phyloP scores from a whole-genome alignment of 2,113 vertebrate genomes.

The Catagonus wagneri region DNA sequence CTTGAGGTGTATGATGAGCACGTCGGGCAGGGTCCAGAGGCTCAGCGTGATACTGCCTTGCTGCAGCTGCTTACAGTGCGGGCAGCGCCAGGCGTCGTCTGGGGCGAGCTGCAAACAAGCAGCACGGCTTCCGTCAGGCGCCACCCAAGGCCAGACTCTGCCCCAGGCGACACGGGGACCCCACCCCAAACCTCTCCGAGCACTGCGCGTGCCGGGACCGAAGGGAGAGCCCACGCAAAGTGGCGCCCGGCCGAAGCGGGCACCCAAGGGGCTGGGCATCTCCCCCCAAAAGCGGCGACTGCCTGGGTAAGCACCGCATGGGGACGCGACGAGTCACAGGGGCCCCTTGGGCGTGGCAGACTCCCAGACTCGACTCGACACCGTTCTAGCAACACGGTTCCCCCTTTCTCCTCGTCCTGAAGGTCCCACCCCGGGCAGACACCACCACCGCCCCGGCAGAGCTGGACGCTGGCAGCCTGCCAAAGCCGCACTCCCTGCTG shows the following conservation, averaged over 20 bases:
- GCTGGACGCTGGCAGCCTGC: no score
- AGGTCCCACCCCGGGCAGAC: background rate
- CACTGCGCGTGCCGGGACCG: background rate
- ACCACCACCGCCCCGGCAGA: no score
- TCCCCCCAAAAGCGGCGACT: background rate
- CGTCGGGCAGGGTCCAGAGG: slow-evolving; percentile 98
- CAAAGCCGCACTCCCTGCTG: no score
- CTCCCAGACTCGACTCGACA: background rate
- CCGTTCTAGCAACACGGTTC: background rate
- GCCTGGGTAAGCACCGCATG: background rate
- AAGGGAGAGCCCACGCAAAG: background rate
- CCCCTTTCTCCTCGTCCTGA: background rate
- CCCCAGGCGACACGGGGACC: background rate
- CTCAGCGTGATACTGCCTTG: slow-evolving; percentile 98
- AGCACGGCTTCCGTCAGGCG: background rate
- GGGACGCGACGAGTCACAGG: background rate
- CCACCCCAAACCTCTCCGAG: background rate
- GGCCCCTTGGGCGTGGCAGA: background rate
- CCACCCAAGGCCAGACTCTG: background rate
- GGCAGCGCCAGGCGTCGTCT: slow-evolving; percentile 98
- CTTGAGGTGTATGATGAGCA: slow-evolving; percentile 98
- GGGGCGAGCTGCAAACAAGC: slow-evolving; percentile 93
- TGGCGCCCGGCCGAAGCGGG: background rate
- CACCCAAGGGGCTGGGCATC: background rate
- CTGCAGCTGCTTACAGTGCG: slow-evolving; percentile 99